Conservation (phyloP, 2,797 vertebrate species). For the Tamandua tetradactyla region DNA sequence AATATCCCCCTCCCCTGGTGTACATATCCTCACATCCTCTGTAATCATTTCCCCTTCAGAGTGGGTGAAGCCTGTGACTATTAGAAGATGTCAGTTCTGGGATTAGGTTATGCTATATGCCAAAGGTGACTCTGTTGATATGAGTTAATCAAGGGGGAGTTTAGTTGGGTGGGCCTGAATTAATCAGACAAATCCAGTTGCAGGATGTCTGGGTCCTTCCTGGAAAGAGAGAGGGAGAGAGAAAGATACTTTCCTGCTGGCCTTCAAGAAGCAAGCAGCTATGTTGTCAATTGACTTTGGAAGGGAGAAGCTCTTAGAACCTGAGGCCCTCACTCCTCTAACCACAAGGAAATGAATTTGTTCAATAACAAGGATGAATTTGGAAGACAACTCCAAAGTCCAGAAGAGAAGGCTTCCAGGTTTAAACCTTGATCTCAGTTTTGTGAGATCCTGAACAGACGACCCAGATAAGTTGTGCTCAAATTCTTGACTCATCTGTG, state of each 20-base stretch:
- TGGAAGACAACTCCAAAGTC: not conserved
- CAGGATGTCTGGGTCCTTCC: not conserved
- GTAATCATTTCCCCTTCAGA: not conserved
- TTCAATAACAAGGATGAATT: not conserved
- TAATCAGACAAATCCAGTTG: not conserved
- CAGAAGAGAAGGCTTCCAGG: not conserved
- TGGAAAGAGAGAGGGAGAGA: not conserved
- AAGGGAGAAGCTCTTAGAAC: not conserved
- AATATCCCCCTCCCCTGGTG: too few relatives aligned
- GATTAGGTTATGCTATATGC: not conserved
- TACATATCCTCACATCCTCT: too few relatives aligned
- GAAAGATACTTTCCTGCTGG: not conserved
- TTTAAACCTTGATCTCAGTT: not conserved
- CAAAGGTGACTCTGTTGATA: not conserved
- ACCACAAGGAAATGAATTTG: not conserved
- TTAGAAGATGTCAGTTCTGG: not conserved
- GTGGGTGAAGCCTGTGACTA: not conserved
- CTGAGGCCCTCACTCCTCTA: not conserved
- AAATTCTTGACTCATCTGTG: not conserved
- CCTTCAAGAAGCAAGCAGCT: not conserved
- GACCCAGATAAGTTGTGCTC: accelerated
- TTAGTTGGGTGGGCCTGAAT: not conserved
- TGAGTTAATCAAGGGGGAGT: not conserved
- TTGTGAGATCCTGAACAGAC: too few relatives aligned
- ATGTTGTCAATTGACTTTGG: not conserved